These are phyloP conservation scores for Temnothorax rugatulus DNA, from an alignment of 2,888 invertebrate genomes.

Conservation along the genomic window DNA sequence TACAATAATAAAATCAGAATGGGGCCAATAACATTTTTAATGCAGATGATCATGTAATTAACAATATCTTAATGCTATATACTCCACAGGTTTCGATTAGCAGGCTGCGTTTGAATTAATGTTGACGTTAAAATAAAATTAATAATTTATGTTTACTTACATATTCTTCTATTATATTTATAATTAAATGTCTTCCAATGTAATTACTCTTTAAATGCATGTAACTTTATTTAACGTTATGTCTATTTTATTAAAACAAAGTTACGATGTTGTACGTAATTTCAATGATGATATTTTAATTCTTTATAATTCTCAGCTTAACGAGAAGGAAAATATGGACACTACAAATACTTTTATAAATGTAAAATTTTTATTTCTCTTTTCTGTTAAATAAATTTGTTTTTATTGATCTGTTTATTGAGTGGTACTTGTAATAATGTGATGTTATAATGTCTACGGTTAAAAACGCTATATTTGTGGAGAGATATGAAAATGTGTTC, in stretches of 20 bases:
- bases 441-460: background rate
- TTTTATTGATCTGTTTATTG: constrained; percentile 22
- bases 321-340: background rate
- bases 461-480: constrained; percentile 37
- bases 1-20: constrained; percentile 32
- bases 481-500: constrained; percentile 55
- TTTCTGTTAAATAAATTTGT: constrained; percentile 1
- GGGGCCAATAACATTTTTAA: constrained; percentile 53
- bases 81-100: constrained; percentile 26
- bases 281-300: background rate
- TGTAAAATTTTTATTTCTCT: background rate
- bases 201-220: constrained; percentile 7
- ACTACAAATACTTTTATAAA: constrained; percentile 6
- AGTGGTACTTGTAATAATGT: constrained; percentile 16
- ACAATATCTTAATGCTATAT: constrained; percentile 28
- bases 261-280: background rate
- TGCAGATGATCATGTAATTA: constrained; percentile 25
- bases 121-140: constrained; percentile 14
- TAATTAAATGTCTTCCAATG: constrained; percentile 32
- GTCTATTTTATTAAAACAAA: constrained; percentile 3
- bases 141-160: constrained; percentile 7
- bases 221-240: background rate
- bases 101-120: background rate
- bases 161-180: background rate
- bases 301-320: background rate